A percentile compares a stretch with the other conserved stretches of the same genome.
Conservation (phyloP, 2,797 vertebrate genomes). For the Cichlasoma orientale region DNA sequence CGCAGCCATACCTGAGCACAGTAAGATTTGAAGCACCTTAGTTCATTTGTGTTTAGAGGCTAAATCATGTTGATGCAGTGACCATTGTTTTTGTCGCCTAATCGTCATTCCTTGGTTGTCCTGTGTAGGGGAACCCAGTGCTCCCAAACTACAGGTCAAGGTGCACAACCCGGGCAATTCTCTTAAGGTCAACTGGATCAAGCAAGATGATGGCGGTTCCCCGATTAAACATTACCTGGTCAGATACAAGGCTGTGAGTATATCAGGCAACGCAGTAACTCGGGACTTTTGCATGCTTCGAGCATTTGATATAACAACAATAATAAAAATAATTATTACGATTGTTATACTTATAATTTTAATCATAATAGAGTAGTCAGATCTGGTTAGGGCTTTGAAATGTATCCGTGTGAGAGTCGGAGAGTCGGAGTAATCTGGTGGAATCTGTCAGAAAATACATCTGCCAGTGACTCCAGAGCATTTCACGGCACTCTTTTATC, state of each 20-base stretch:
- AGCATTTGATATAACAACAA: background rate
- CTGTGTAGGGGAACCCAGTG: constrained; percentile 92
- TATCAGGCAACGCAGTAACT: constrained; percentile 25
- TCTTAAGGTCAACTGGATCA: constrained; percentile 91
- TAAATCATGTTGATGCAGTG: background rate
- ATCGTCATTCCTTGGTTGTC: constrained; percentile 55
- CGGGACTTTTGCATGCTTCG: constrained; percentile 9
- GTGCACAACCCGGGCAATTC: constrained; percentile 86
- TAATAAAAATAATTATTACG: rapidly evolving
- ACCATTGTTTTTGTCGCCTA: constrained; percentile 5
- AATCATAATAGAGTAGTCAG: background rate
- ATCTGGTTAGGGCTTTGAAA: background rate
- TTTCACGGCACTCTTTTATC: background rate
- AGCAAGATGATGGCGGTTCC: constrained; percentile 96
- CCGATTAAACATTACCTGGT: constrained; percentile 95
- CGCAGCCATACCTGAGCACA: background rate
- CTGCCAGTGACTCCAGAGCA: background rate
- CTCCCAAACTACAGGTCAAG: constrained; percentile 89
- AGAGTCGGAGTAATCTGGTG: background rate
- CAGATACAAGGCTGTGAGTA: constrained; percentile 95
- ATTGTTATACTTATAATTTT: too few relatives aligned
- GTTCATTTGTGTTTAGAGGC: too few relatives aligned
- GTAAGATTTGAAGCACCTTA: background rate
- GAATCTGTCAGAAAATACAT: background rate
- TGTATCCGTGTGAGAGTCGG: background rate